Percentiles rank a stretch among this genome's conserved stretches.
Evolutionary conservation across 2,888 invertebrate genomes (phyloP).

Genomic region (Volucella zonaria): DNA sequence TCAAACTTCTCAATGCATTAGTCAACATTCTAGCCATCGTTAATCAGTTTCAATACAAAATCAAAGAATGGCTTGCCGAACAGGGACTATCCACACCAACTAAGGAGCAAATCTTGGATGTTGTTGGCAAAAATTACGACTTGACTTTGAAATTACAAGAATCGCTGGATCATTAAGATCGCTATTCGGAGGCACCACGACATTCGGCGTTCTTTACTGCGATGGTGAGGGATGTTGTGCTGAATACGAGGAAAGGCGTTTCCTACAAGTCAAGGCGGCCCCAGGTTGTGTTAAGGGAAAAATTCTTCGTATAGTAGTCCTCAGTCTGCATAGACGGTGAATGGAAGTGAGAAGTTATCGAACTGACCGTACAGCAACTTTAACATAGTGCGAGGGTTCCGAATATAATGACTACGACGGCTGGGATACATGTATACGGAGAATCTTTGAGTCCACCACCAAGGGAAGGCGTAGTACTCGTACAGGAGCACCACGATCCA

Average conservation of each 20-base stretch:
- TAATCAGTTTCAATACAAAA: slow-evolving; percentile 98
- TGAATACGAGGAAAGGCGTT: slow-evolving; percentile 88
- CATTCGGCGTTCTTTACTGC: slow-evolving; percentile 92
- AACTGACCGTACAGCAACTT: no score
- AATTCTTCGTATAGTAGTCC: no score
- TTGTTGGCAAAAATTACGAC: slow-evolving; percentile 97
- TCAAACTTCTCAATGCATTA: slow-evolving; percentile 93
- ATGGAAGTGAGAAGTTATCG: no score
- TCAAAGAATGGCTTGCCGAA: slow-evolving; percentile 94
- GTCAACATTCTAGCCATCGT: slow-evolving; percentile 97
- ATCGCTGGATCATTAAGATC: slow-evolving; percentile 95
- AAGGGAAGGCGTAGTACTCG: no score
- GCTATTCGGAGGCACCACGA: slow-evolving; percentile 93
- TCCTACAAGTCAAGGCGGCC: slow-evolving; percentile 74
- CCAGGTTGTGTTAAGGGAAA: no score
- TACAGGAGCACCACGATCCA: no score
- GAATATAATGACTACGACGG: no score
- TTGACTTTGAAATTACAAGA: slow-evolving; percentile 97
- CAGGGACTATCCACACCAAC: slow-evolving; percentile 95
- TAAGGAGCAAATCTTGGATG: slow-evolving; percentile 97
- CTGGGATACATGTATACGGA: no score
- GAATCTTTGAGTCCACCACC: no score
- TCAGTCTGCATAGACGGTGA: no score
- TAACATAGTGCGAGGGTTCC: no score
- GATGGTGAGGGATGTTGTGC: slow-evolving; percentile 89